Percentiles rank a stretch among this genome's conserved stretches.
phyloP scores from a whole-genome alignment of 2,888 invertebrate genomes.

The Aphelenchoides bicaudatus region DNA sequence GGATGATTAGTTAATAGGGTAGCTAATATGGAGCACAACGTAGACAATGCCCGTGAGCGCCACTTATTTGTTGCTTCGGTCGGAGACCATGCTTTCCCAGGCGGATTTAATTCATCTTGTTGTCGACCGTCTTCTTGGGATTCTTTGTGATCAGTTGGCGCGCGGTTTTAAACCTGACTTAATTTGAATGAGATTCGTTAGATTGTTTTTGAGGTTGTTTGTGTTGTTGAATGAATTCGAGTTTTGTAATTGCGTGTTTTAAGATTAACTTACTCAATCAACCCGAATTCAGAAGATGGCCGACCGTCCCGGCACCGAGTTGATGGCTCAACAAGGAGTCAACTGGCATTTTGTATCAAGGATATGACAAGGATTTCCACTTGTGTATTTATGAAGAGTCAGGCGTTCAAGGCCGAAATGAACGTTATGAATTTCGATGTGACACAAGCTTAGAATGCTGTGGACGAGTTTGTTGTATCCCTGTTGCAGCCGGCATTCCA shows the following conservation, averaged over 20 bases:
- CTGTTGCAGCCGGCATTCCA: slow-evolving; percentile 47
- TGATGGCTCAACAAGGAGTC: slow-evolving; percentile 53
- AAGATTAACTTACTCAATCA: neutral
- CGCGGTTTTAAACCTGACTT: too few relatives aligned
- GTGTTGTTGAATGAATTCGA: neutral
- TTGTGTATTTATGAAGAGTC: slow-evolving; percentile 58
- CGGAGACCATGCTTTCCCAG: too few relatives aligned
- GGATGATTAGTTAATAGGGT: too few relatives aligned
- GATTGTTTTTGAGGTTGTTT: too few relatives aligned
- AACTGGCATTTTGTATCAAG: slow-evolving; percentile 57
- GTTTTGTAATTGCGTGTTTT: neutral
- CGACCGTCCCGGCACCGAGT: slow-evolving; percentile 38
- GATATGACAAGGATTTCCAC: slow-evolving; percentile 54
- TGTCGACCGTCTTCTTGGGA: too few relatives aligned
- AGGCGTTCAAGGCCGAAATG: slow-evolving; percentile 53
- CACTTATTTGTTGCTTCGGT: too few relatives aligned
- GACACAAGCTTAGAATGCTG: slow-evolving; percentile 55
- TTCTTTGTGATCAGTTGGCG: too few relatives aligned
- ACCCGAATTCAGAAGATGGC: neutral
- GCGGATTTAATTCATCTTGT: too few relatives aligned
- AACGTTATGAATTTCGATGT: slow-evolving; percentile 57
- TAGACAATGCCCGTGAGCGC: too few relatives aligned
- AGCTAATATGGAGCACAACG: too few relatives aligned
- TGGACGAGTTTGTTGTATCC: slow-evolving; percentile 55
- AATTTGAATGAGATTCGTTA: too few relatives aligned